Conservation (phyloP, 2,797 vertebrate species). For the Eulemur mongoz region DNA sequence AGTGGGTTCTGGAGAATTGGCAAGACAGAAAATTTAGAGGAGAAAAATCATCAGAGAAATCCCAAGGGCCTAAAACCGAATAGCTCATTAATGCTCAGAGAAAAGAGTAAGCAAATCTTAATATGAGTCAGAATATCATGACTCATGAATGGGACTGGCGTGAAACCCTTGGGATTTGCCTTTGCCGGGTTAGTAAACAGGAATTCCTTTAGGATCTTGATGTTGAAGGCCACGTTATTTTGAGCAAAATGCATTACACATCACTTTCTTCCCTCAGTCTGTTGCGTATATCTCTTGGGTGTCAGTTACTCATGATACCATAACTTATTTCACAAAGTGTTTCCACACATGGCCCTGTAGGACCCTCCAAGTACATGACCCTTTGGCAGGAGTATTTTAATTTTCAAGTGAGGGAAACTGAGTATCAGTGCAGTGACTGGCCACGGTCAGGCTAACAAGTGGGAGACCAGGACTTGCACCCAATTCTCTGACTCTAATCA, state of each 20-base stretch:
- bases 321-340: neutral
- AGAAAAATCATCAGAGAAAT: neutral
- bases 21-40: slow-evolving; percentile 7
- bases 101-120: neutral
- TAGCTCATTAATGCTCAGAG: slow-evolving; percentile 9
- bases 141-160: neutral
- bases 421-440: neutral
- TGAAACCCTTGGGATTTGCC: neutral
- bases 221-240: neutral
- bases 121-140: neutral
- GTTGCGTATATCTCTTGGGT: neutral
- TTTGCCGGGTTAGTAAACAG: slow-evolving; percentile 42
- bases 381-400: neutral
- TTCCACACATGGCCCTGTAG: rapidly evolving
- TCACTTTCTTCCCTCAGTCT: neutral
- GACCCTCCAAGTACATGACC: neutral
- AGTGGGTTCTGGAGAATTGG: neutral
- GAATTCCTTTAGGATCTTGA: slow-evolving; percentile 50
- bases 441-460: neutral
- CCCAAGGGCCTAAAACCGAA: slow-evolving; percentile 13
- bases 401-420: neutral
- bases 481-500: neutral
- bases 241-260: neutral
- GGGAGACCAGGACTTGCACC: neutral
- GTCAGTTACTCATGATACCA: neutral